Evolutionary conservation across 2,113 vertebrate genomes (phyloP), one percentile per base, ranked within the genome.

Genomic region (Mustelus asterias): DNA sequence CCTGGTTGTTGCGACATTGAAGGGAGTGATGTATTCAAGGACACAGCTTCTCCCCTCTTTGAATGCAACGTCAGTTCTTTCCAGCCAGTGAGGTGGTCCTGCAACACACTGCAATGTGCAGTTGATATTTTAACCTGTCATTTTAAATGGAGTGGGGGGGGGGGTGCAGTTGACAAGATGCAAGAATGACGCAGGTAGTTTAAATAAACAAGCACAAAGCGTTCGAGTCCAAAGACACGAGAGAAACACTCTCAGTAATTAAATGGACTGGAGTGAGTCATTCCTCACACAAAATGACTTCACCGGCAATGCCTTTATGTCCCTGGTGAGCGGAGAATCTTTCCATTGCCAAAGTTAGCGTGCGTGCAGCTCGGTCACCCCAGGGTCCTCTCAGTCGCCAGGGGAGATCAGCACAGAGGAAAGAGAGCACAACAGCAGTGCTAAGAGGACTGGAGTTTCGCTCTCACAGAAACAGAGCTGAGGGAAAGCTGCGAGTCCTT

Each of bases 321-420:
- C 89, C 89, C 89, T 24, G 20, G 5, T 33, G 89, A 65, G 60
- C 22, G n/a, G 60, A 18, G 33, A 93, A 65, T n/a, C 33, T 93
- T 93, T 93, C 89, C 89, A 93, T 67, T 93, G 89, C 60, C 60
- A 37, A n/a, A 60, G 54, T 90, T 60, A 33, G 29, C 60, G 60
- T 93, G 89, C 60, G 26, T 65, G 89, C 89, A 20, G 0, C 60
- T 65, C 33, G 5, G 33, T 93, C 60, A 93, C 89, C 89, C 89
- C 89, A 63, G 60, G 89, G 89, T n/a, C 60, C 89, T 22, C 60
- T 33, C 1, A 20, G 8, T n/a, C 89, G 8, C 89, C 89, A 22
- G 60, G 89, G 89, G 60, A 54, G 48, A 63, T 37, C 18, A n/a
- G 33, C 29, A 10, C 33, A 9, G 89, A 67, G 60, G 89, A 65